phyloP scores from a whole-genome alignment of 2,888 invertebrate genomes.

The Hirtodrosophila cameraria region DNA sequence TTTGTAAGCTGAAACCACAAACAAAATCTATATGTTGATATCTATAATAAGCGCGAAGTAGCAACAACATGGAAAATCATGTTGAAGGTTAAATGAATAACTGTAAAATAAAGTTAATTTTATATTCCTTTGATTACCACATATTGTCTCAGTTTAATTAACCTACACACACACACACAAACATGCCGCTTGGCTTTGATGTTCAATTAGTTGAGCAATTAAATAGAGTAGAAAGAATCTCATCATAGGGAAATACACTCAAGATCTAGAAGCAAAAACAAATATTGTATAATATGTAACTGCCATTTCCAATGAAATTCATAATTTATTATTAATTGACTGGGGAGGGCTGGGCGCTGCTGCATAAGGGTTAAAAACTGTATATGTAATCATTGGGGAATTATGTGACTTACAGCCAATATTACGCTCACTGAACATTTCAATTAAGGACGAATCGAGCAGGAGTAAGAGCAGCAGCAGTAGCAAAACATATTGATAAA shows the following conservation, averaged over 20 bases:
- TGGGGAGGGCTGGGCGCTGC: conserved; percentile 13
- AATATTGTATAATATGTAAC: conserved; percentile 28
- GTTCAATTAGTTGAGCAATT: conserved; percentile 17
- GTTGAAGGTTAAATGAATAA: background rate
- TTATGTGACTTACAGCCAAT: conserved; percentile 36
- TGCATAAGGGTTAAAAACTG: conserved; percentile 18
- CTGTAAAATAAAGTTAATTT: conserved; percentile 11
- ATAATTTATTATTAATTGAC: conserved; percentile 76
- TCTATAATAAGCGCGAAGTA: background rate
- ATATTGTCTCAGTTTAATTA: conserved; percentile 33
- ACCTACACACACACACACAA: conserved; percentile 11
- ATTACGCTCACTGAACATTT: conserved; percentile 63
- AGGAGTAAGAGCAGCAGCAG: background rate
- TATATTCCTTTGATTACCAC: conserved; percentile 19
- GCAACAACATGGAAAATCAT: background rate
- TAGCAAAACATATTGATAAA: conserved; percentile 70
- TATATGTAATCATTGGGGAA: conserved; percentile 22
- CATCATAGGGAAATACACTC: conserved; percentile 26
- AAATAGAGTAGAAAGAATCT: conserved; percentile 29
- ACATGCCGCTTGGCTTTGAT: background rate
- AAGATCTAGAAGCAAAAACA: conserved; percentile 3
- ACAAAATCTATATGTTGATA: no score
- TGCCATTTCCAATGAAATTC: conserved; percentile 64
- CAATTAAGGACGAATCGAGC: conserved; percentile 59
- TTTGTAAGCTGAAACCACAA: no score